Base-by-base conservation (phyloP, 2,888 invertebrate genomes). In the Nudaria mundana region DNA sequence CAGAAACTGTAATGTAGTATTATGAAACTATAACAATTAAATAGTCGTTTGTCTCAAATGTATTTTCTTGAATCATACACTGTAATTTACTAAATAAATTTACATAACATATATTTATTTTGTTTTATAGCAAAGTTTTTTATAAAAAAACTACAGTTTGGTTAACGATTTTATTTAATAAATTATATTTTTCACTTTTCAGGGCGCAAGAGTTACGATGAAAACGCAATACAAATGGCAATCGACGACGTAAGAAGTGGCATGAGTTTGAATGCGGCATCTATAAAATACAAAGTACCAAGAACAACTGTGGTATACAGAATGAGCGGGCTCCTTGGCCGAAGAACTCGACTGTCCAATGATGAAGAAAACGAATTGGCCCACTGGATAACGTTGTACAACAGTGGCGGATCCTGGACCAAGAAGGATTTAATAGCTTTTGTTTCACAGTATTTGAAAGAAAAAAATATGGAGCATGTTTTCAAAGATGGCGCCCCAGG, bases 401-500 rank as follows among this genome's bases (percentile, higher is more conserved):
- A 24, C 10, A 8, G 13, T 7, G 18, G 13, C 2, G 31, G 37
- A 3, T 5, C 10, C 10, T 31, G 31, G 31, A 24, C 18, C 7
- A 37, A 31, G 16, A 25, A 26, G 20, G 31, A 37, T 20, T 14
- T 37, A n/a, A 26, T 14, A 10, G n/a, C 25, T 26, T 25, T 24
- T 14, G 26, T 37, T 3, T 15, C 18, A 7, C 31, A 31, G 18
- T 37, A 31, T 14, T 18, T 37, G 13, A 37, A 26, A 31, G 24
- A 30, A 3, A 31, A 15, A 18, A 31, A 37, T 26, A 37, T 12
- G 8, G 18, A 13, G 2, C 16, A 31, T 8, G 7, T 31, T 8
- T 37, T 37, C 1, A 37, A 31, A 37, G 37, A 26, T n/a, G 37
- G 37, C 2, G 14, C 30, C 5, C 37, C 37, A 2, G 37, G 37